phyloP scores from a whole-genome alignment of 2,888 invertebrate species.

The Xestia ashworthii region DNA sequence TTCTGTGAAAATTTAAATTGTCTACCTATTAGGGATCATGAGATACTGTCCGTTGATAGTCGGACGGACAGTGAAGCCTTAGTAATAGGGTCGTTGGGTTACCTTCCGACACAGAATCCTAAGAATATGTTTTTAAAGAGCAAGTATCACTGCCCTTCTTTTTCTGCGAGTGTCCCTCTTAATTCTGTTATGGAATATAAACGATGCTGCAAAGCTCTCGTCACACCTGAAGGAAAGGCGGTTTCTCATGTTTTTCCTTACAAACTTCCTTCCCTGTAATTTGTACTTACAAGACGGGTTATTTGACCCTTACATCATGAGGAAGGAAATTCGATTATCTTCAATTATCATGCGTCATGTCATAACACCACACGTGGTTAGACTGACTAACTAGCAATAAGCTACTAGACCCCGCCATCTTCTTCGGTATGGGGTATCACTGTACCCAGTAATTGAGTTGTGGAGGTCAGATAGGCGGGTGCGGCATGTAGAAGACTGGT shows the following conservation, averaged over 20 bases:
- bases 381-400: background rate
- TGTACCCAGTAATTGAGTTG: background rate
- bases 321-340: constrained; percentile 3
- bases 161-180: background rate
- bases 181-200: background rate
- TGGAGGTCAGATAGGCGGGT: background rate
- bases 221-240: background rate
- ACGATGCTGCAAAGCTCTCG: background rate
- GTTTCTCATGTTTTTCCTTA: background rate
- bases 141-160: background rate
- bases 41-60: too few relatives aligned
- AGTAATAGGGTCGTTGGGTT: too few relatives aligned
- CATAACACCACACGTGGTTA: background rate
- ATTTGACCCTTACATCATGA: background rate
- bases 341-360: background rate
- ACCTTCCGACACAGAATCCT: too few relatives aligned
- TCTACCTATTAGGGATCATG: too few relatives aligned
- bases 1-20: too few relatives aligned
- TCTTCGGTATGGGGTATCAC: background rate
- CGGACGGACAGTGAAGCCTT: too few relatives aligned
- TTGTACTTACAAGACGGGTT: background rate
- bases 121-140: too few relatives aligned
- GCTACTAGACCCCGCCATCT: too few relatives aligned
- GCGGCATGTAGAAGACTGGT: background rate
- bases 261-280: constrained; percentile 1